Evolutionary conservation across 2,113 vertebrate species (phyloP), one percentile per base, ranked within the genome.

Genomic region (Platysternon megacephalum): DNA sequence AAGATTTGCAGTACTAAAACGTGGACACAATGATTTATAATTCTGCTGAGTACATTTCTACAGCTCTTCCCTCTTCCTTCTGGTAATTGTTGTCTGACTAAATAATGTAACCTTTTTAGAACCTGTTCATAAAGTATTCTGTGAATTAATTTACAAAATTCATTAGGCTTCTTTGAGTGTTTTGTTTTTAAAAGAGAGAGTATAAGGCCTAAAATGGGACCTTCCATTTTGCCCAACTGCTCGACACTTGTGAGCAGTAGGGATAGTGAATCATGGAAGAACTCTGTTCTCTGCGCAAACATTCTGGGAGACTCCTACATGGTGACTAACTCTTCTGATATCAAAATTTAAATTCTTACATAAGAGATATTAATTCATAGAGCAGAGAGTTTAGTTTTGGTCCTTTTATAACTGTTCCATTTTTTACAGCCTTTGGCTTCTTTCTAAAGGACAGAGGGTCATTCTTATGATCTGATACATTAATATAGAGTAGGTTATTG

Each of bases 251-350:
- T 3, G 68, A 95, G 84, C 24, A 48, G 91, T 86, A 94, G 93
- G 95, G 79, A 79, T 92, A 95, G 92, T 21, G 85, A 86, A 82
- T 94, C 58, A 29, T 51, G 82, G 82, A 48, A 84, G 72, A 90
- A 86, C 72, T 49, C 4, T 5, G 1, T 80, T 89, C 79, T 82
- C 52, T 86, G 52, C 53, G 46, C 53, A 49, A 2, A 56, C 61
- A 2, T 72, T 80, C 52, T 82, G 55, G 55, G 51, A 39, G 35
- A 42, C 26, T 56, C 52, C 52, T 82, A 26, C 24, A 56, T 42
- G 24, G n/a, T 49, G 12, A 58, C 28, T 87, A 58, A 90, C 42
- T 49, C 79, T 83, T 32, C 46, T 68, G 14, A 19, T 82, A 58
- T 81, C 21, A 90, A 7, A 28, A 56, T 79, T 49, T 53, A 14